A percentile compares a stretch with the other conserved stretches of the same genome.
Evolutionary conservation across 2,888 invertebrate species (phyloP).

Genomic region (Timandra comae): DNA sequence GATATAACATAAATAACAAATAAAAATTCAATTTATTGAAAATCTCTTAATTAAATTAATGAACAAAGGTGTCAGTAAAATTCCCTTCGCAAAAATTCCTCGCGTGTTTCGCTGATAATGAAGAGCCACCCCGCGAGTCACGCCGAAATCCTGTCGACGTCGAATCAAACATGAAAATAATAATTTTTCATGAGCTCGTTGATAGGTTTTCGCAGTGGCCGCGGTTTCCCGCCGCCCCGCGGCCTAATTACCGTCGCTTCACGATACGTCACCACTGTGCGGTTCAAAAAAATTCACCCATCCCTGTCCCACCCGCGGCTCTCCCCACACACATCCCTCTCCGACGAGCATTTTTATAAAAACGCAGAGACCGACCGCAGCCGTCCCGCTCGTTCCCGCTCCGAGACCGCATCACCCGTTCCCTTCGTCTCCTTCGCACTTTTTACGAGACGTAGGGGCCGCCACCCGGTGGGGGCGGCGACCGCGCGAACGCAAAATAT

Average conservation of each 20-base stretch:
- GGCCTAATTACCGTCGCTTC: constrained; percentile 72
- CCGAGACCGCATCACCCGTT: constrained; percentile 58
- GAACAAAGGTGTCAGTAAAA: constrained; percentile 39
- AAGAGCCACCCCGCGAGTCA: constrained; percentile 52
- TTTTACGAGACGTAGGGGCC: constrained; percentile 77
- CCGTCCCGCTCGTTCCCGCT: constrained; percentile 72
- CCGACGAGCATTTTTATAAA: constrained; percentile 72
- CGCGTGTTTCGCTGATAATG: constrained; percentile 47
- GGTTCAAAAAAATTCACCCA: constrained; percentile 73
- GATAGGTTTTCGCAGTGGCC: constrained; percentile 73
- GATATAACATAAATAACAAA: no score
- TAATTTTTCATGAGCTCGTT: constrained; percentile 76
- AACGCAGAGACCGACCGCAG: constrained; percentile 72
- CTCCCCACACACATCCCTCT: constrained; percentile 52
- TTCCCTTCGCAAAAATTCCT: constrained; percentile 45
- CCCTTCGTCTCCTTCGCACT: constrained; percentile 77
- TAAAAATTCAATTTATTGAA: no score
- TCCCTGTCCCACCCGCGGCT: constrained; percentile 55
- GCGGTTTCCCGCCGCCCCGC: constrained; percentile 76
- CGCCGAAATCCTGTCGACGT: constrained; percentile 33
- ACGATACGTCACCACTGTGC: constrained; percentile 71
- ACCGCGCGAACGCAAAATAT: constrained; percentile 77
- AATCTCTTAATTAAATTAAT: constrained; percentile 20
- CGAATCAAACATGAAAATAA: constrained; percentile 70
- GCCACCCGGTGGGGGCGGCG: constrained; percentile 72